Conservation (phyloP, 2,113 vertebrate species). For the Pao palembangensis region DNA sequence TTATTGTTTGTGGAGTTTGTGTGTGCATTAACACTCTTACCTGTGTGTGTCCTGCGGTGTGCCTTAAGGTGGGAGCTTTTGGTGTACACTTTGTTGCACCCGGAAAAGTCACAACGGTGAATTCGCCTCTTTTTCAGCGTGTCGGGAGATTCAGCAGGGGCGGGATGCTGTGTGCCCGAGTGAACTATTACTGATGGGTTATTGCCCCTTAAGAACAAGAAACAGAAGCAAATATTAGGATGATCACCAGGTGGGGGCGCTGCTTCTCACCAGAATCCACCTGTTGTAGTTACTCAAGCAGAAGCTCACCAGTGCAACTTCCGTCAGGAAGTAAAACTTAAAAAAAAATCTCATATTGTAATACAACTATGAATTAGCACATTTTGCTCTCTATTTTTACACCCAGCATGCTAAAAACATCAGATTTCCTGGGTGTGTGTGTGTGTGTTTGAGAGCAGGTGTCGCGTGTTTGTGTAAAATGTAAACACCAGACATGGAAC, state of each 20-base stretch:
- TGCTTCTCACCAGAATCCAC: neutral
- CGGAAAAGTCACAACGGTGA: constrained; percentile 92
- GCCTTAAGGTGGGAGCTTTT: constrained; percentile 98
- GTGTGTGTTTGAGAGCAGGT: constrained; percentile 56
- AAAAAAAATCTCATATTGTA: constrained; percentile 10
- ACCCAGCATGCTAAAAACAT: too few species aligned
- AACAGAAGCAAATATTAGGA: neutral
- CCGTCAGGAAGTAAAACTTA: constrained; percentile 36
- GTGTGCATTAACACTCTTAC: constrained; percentile 61
- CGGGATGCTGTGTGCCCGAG: constrained; percentile 80
- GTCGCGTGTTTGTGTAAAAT: constrained; percentile 62
- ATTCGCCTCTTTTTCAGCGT: constrained; percentile 89
- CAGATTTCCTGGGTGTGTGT: neutral
- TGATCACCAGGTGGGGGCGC: constrained; percentile 28
- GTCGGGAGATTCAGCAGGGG: constrained; percentile 90
- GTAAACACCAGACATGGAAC: constrained; percentile 47
- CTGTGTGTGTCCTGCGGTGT: constrained; percentile 95
- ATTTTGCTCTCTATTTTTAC: neutral
- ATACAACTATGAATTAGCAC: too few species aligned
- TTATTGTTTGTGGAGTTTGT: neutral
- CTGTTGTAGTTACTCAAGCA: constrained; percentile 6
- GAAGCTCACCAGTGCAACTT: constrained; percentile 1
- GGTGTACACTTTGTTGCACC: constrained; percentile 98
- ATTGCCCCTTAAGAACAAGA: constrained; percentile 74
- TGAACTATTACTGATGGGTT: constrained; percentile 92